Percentiles rank a stretch among this genome's conserved stretches.
phyloP scores from a whole-genome alignment of 2,888 invertebrate species.

The Spodoptera exigua region DNA sequence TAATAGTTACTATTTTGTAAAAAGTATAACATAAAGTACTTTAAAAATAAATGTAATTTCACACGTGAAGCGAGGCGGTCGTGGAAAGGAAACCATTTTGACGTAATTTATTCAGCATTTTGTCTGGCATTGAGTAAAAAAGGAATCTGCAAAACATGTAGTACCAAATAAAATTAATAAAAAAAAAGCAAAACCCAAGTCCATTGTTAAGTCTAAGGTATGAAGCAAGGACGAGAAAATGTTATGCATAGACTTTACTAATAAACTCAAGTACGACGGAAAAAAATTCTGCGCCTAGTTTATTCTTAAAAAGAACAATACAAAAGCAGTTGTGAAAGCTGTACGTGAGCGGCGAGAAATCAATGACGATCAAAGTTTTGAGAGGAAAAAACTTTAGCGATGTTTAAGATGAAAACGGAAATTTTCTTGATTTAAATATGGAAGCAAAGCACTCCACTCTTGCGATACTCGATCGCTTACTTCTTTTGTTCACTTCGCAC shows the following conservation, averaged over 20 bases:
- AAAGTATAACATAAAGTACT: slow-evolving; percentile 27
- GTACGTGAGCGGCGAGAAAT: slow-evolving; percentile 36
- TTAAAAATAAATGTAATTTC: slow-evolving; percentile 51
- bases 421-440: slow-evolving; percentile 52
- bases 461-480: slow-evolving; percentile 47
- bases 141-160: slow-evolving; percentile 27
- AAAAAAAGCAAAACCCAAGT: slow-evolving; percentile 25
- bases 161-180: slow-evolving; percentile 3
- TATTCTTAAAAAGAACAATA: slow-evolving; percentile 37
- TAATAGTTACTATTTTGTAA: slow-evolving; percentile 9
- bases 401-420: slow-evolving; percentile 45
- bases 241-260: slow-evolving; percentile 38
- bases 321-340: slow-evolving; percentile 23
- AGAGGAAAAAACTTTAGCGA: slow-evolving; percentile 45
- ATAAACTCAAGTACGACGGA: slow-evolving; percentile 33
- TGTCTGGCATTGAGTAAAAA: slow-evolving; percentile 48
- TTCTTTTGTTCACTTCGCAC: slow-evolving; percentile 59
- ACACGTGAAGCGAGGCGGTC: slow-evolving; percentile 43
- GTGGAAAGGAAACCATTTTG: slow-evolving; percentile 49
- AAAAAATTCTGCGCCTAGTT: slow-evolving; percentile 23
- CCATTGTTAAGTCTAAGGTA: slow-evolving; percentile 36
- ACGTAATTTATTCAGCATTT: slow-evolving; percentile 53
- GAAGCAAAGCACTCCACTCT: slow-evolving; percentile 47
- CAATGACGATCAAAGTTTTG: slow-evolving; percentile 49
- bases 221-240: slow-evolving; percentile 15